phyloP scores from a whole-genome alignment of 2,113 vertebrate species.

The Hippocampus zosterae region DNA sequence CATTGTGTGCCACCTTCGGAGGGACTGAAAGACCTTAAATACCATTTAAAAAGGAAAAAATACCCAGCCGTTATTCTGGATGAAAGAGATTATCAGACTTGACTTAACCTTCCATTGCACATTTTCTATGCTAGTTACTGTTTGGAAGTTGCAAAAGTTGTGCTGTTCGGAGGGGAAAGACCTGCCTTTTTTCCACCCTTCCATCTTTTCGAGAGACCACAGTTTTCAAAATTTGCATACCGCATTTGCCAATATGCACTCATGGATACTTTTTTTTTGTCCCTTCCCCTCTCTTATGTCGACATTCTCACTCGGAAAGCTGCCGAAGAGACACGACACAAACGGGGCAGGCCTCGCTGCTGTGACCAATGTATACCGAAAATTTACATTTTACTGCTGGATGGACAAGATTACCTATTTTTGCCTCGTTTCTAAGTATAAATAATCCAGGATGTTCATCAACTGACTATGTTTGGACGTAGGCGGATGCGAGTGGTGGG shows the following conservation, averaged over 20 bases:
- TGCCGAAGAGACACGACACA: constrained; percentile 76
- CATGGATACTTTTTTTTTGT: constrained; percentile 77
- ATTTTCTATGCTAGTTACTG: constrained; percentile 80
- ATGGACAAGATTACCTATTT: constrained; percentile 71
- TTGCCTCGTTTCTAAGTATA: constrained; percentile 70
- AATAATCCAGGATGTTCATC: constrained; percentile 73
- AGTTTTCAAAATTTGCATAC: constrained; percentile 78
- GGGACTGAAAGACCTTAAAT: constrained; percentile 65
- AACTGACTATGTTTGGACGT: constrained; percentile 20
- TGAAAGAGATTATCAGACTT: constrained; percentile 44
- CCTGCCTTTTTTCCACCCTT: constrained; percentile 66
- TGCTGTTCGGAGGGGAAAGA: constrained; percentile 78
- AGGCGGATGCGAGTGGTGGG: neutral
- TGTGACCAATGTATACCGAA: constrained; percentile 82
- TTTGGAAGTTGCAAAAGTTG: constrained; percentile 81
- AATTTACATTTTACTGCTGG: constrained; percentile 67
- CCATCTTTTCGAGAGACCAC: constrained; percentile 71
- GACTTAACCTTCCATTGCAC: constrained; percentile 82
- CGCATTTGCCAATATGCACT: constrained; percentile 85
- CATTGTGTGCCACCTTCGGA: constrained; percentile 65
- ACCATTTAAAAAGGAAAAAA: neutral
- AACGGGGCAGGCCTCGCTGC: constrained; percentile 74
- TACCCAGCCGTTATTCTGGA: constrained; percentile 44
- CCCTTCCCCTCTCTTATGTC: constrained; percentile 53
- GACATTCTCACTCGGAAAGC: constrained; percentile 78